phyloP scores from a whole-genome alignment of 2,797 vertebrate genomes.

The Schizopygopsis malacanthus region DNA sequence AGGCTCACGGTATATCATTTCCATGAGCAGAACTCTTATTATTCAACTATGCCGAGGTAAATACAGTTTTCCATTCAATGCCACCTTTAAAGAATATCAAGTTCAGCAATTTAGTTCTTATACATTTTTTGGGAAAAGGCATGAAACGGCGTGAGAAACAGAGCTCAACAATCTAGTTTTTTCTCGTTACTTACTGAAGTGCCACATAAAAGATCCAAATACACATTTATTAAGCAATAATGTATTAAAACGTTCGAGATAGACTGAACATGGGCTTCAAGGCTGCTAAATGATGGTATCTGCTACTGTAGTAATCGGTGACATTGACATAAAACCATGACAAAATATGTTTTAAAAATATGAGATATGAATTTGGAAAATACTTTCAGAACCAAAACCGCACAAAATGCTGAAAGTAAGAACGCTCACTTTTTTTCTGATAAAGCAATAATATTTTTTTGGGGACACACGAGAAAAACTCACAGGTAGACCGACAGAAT shows the following conservation, averaged over 20 bases:
- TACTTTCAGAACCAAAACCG: neutral
- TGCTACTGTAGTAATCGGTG: neutral
- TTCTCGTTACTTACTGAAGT: neutral
- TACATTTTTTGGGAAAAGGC: neutral
- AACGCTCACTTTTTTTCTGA: neutral
- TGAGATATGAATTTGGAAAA: neutral
- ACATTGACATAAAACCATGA: neutral
- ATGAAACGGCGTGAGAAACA: neutral
- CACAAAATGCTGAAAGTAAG: neutral
- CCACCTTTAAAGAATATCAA: too few relatives aligned
- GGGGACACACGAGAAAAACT: constrained; percentile 60
- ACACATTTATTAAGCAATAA: too few relatives aligned
- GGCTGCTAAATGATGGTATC: neutral
- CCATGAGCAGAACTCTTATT: too few relatives aligned
- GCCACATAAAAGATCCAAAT: neutral
- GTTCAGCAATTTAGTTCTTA: neutral
- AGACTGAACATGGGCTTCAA: neutral
- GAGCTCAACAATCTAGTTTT: neutral
- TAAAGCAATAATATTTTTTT: neutral
- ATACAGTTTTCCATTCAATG: too few relatives aligned
- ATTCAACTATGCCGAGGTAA: too few relatives aligned
- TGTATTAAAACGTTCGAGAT: neutral
- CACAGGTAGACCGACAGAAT: constrained; percentile 74
- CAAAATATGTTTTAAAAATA: neutral
- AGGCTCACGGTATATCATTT: too few relatives aligned